Evolutionary conservation across 1,140 invertebrate genomes (phyloP), one percentile per base, ranked within the genome.

Genomic region (Cyphomyrmex costatus): DNA sequence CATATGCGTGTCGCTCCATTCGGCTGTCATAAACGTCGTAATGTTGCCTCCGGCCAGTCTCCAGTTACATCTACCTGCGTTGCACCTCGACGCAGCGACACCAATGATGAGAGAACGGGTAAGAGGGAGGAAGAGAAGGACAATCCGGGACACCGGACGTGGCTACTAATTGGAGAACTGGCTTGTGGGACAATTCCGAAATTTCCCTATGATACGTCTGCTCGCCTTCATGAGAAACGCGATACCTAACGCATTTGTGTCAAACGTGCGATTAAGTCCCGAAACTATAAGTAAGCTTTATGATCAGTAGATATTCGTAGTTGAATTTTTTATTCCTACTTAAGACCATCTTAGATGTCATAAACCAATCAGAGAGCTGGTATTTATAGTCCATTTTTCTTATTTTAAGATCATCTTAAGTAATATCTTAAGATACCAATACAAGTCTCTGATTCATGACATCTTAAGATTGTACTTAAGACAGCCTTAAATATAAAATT

Each of bases 111-210:
- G 6, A 12, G 21, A 10, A 53, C 16, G 30, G 24, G 12, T 16
- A 14, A 42, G 24, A 33, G 1, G 19, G 12, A 19, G 61, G 30
- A 12, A 2, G 76, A 7, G 60, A 21, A 46, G 14, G 51, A 70
- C 21, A 51, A 42, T n/a, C 24, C 36, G 14, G 53, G 36, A 83
- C 66, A 68, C 19, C 70, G 74, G 51, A 86, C 70, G 86, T 27
- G 51, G 58, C 63, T 49, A 51, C 76, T 88, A 88, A 88, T 88
- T 86, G 84, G 84, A 60, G 74, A 42, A 58, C 84, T 60, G 85
- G 85, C 73, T 88, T 86, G 27, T 65, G 36, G 16, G 19, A 58
- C 63, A 58, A 84, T 88, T 88, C 84, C 71, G 49, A 88, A 88
- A 88, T 88, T 71, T 71, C 42, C 56, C 21, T 65, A 36, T 42